A percentile compares a stretch with the other conserved stretches of the same genome.
phyloP scores from a whole-genome alignment of 2,113 vertebrate species.

The Datnioides undecimradiatus region DNA sequence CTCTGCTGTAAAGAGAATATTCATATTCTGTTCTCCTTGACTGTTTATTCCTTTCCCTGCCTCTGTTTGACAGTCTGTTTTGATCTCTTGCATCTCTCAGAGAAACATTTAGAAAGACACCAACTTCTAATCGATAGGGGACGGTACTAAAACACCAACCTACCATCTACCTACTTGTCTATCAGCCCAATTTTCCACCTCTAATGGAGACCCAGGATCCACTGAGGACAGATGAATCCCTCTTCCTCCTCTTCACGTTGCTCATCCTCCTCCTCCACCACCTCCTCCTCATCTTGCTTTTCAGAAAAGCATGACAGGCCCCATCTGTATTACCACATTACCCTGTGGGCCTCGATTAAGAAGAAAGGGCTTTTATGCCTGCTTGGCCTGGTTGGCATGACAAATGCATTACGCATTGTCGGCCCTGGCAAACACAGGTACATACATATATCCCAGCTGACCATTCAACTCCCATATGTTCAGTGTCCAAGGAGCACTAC shows the following conservation, averaged over 20 bases:
- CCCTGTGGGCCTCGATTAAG: conserved; percentile 59
- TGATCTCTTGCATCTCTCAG: conserved; percentile 5
- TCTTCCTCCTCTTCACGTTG: conserved; percentile 42
- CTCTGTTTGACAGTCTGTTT: conserved; percentile 19
- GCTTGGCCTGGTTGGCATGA: conserved; percentile 60
- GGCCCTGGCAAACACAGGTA: conserved; percentile 8
- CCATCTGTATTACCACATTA: conserved; percentile 73
- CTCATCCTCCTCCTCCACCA: conserved; percentile 49
- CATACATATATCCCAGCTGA: conserved; percentile 55
- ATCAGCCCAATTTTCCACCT: conserved; percentile 37
- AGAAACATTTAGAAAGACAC: conserved; percentile 19
- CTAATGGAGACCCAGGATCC: conserved; percentile 44
- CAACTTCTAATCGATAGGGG: neutral
- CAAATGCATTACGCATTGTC: conserved; percentile 59
- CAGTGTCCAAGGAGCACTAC: conserved; percentile 12
- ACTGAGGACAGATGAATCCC: conserved; percentile 43
- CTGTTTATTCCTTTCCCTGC: conserved; percentile 8
- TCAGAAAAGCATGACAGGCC: conserved; percentile 62
- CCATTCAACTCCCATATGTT: conserved; percentile 67
- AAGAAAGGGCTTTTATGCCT: conserved; percentile 65
- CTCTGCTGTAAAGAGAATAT: conserved; percentile 11
- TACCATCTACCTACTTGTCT: neutral
- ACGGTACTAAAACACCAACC: conserved; percentile 12
- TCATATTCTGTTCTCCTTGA: neutral
- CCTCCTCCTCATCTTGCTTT: conserved; percentile 38